Evolutionary conservation across 1,140 invertebrate species (phyloP).

Genomic region (Aphaenogaster floridana): DNA sequence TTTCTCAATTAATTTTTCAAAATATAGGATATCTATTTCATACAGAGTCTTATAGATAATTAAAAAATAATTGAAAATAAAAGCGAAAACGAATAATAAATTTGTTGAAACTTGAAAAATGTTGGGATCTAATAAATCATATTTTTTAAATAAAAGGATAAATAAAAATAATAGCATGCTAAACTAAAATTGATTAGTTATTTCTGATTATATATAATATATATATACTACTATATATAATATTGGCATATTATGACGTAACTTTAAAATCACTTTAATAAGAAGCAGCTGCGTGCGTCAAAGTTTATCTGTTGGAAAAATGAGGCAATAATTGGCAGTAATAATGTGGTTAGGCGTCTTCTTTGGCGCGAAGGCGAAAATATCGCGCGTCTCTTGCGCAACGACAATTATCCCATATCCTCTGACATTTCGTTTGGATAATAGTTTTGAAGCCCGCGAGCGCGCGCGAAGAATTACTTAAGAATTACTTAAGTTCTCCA

Average conservation of each 20-base stretch:
- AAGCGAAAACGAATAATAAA: background rate
- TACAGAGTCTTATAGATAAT: background rate
- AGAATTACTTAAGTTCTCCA: conserved; percentile 56
- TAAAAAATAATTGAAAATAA: background rate
- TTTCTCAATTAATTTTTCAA: background rate
- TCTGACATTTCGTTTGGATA: conserved; percentile 73
- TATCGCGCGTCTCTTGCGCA: conserved; percentile 59
- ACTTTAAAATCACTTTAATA: conserved; percentile 54
- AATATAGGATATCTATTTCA: background rate
- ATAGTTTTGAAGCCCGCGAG: conserved; percentile 56
- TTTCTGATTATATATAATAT: background rate
- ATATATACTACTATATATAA: background rate
- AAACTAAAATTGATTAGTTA: conserved; percentile 55
- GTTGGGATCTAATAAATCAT: background rate
- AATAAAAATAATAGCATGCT: conserved; percentile 33
- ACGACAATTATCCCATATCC: conserved; percentile 66
- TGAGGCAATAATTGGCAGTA: conserved; percentile 48
- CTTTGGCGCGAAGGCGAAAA: conserved; percentile 61
- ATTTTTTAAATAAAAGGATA: background rate
- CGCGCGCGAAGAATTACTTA: conserved; percentile 61
- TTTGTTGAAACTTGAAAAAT: background rate
- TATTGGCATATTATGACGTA: conserved; percentile 27
- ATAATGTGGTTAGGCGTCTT: conserved; percentile 61
- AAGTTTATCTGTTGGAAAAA: conserved; percentile 51
- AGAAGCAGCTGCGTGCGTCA: conserved; percentile 40